A percentile compares a stretch with the other conserved stretches of the same genome.
Evolutionary conservation across 64 coral and sea anemone species (phyloP).

Genomic region (Montipora capricornis): DNA sequence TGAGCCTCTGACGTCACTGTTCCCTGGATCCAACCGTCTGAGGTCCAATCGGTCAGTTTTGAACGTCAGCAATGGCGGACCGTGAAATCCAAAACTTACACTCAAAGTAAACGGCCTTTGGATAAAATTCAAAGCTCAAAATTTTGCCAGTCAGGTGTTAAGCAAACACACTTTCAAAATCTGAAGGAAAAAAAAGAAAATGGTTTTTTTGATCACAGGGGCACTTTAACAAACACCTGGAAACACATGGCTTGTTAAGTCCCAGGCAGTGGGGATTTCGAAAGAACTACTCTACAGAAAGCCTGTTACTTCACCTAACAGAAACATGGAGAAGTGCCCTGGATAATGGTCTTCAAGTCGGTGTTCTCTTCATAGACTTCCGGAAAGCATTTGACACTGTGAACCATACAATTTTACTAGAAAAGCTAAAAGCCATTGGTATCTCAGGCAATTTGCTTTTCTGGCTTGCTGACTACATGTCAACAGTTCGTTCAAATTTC

Average conservation of each 20-base stretch:
- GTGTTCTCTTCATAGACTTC: conserved; percentile 34
- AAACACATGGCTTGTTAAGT: conserved; percentile 31
- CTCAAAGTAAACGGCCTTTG: no score
- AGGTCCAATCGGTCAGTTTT: no score
- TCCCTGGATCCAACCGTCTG: no score
- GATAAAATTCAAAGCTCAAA: no score
- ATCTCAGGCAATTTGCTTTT: conserved; percentile 2
- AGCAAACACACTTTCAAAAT: no score
- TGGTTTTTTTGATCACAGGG: no score
- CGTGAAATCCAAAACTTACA: no score
- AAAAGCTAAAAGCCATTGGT: conserved; percentile 48
- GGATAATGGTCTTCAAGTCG: conserved; percentile 25
- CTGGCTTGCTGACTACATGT: not conserved
- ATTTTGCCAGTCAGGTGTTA: no score
- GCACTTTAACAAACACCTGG: not conserved
- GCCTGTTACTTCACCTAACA: not conserved
- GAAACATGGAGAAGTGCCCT: not conserved
- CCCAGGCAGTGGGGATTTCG: conserved; percentile 33
- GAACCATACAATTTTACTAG: conserved; percentile 25
- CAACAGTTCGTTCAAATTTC: conserved; percentile 1
- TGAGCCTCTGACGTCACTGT: no score
- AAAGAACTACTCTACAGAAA: conserved; percentile 24
- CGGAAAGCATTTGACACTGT: conserved; percentile 34
- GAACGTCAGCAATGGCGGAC: no score
- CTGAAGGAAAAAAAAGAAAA: no score